phyloP scores from a whole-genome alignment of 2,113 vertebrate genomes.

The Ascaphus truei region DNA sequence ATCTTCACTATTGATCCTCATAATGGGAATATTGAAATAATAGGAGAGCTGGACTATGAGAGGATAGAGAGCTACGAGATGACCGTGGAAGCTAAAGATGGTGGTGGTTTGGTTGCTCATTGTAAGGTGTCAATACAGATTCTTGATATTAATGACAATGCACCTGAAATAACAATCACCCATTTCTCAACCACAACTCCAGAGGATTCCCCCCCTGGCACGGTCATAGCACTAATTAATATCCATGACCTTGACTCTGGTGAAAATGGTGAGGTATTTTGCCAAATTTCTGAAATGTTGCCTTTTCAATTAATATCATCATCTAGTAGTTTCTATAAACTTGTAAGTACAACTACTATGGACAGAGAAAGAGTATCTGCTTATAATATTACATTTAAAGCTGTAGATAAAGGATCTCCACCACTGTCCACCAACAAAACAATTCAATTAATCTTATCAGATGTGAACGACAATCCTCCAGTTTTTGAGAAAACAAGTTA shows the following conservation, averaged over 20 bases:
- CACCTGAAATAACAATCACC: slow-evolving; percentile 46
- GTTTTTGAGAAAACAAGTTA: slow-evolving; percentile 39
- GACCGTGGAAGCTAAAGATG: background rate
- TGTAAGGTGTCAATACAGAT: background rate
- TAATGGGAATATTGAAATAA: slow-evolving; percentile 36
- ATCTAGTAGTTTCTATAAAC: slow-evolving; percentile 48
- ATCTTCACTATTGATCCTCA: slow-evolving; percentile 34
- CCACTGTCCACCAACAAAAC: slow-evolving; percentile 38
- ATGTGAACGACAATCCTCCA: slow-evolving; percentile 55
- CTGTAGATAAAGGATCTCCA: slow-evolving; percentile 44
- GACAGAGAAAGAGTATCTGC: slow-evolving; percentile 43
- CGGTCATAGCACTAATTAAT: slow-evolving; percentile 31
- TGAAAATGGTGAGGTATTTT: slow-evolving; percentile 33
- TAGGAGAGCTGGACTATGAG: slow-evolving; percentile 16
- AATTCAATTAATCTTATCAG: slow-evolving; percentile 42
- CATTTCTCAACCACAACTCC: slow-evolving; percentile 36
- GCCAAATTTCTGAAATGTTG: too few relatives aligned
- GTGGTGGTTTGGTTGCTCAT: background rate
- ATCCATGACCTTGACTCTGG: slow-evolving; percentile 49
- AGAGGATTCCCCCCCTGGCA: slow-evolving; percentile 23
- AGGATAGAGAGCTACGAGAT: background rate
- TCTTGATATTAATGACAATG: slow-evolving; percentile 35
- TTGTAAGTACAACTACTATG: slow-evolving; percentile 37
- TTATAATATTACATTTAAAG: slow-evolving; percentile 51
- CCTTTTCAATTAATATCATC: slow-evolving; percentile 48